Conservation (phyloP, 1,140 invertebrate genomes). For the Papilio aristodemus region DNA sequence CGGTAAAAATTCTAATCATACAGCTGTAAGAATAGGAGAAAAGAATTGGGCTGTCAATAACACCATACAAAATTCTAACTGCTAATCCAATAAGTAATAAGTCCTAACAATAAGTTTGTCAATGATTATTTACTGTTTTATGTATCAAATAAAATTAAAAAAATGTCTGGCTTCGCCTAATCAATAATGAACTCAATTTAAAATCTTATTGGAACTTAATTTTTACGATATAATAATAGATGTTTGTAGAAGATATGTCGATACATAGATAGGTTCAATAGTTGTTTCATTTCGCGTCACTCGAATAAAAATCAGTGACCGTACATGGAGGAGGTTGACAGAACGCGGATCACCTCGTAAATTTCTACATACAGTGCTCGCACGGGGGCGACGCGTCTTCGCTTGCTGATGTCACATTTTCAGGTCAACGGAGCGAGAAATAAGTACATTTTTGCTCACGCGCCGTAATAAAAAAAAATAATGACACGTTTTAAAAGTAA, state of each 20-base stretch:
- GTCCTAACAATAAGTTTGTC: too few species aligned
- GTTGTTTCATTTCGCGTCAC: conserved; percentile 34
- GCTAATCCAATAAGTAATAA: too few species aligned
- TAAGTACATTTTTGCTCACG: conserved; percentile 79
- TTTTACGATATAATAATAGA: too few species aligned
- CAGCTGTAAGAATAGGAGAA: too few species aligned
- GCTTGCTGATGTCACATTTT: conserved; percentile 76
- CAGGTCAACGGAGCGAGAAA: conserved; percentile 77
- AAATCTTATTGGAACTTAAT: too few species aligned
- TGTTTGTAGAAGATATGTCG: conserved; percentile 34
- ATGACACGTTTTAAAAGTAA: conserved; percentile 74
- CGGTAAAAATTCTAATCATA: too few species aligned
- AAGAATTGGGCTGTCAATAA: too few species aligned
- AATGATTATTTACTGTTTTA: too few species aligned
- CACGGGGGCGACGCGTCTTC: conserved; percentile 53
- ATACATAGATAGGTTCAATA: conserved; percentile 19
- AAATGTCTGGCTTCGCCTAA: too few species aligned
- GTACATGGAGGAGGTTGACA: conserved; percentile 69
- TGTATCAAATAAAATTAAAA: too few species aligned
- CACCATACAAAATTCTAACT: too few species aligned
- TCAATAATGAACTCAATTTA: too few species aligned
- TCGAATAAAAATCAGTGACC: conserved; percentile 74
- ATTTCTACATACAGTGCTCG: conserved; percentile 57
- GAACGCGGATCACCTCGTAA: conserved; percentile 68
- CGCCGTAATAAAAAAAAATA: conserved; percentile 74